phyloP scores from a whole-genome alignment of 2,113 vertebrate genomes.

The Picathartes gymnocephalus region DNA sequence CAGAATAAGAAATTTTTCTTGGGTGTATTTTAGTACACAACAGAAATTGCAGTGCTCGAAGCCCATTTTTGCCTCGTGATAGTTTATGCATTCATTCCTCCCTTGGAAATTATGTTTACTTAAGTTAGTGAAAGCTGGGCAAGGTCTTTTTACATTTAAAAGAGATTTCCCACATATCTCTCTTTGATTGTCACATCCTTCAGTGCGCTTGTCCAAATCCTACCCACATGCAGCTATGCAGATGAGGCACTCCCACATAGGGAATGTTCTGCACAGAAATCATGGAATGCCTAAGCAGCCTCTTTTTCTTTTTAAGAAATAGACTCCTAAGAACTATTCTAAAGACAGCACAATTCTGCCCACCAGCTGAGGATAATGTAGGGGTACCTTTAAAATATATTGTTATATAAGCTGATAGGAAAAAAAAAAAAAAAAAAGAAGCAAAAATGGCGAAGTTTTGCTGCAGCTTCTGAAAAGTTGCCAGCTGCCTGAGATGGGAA shows the following conservation, averaged over 20 bases:
- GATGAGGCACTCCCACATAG: conserved; percentile 63
- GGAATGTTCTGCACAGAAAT: conserved; percentile 58
- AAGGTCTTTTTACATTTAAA: conserved; percentile 22
- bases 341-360: conserved; percentile 10
- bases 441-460: neutral
- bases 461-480: neutral
- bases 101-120: neutral
- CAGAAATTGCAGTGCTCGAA: neutral
- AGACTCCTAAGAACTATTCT: conserved; percentile 7
- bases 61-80: neutral
- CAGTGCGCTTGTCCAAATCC: conserved; percentile 57
- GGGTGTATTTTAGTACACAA: neutral
- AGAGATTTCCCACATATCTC: conserved; percentile 60
- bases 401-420: conserved; percentile 6
- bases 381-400: neutral
- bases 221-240: conserved; percentile 60
- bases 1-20: neutral
- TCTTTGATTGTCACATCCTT: conserved; percentile 57
- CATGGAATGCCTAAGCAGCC: conserved; percentile 19
- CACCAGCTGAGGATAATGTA: neutral
- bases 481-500: neutral
- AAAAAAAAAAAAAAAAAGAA: neutral
- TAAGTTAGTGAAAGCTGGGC: neutral
- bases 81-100: neutral
- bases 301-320: conserved; percentile 5